Conservation (phyloP, 2,797 vertebrate species). For the Sciurus vulgaris region DNA sequence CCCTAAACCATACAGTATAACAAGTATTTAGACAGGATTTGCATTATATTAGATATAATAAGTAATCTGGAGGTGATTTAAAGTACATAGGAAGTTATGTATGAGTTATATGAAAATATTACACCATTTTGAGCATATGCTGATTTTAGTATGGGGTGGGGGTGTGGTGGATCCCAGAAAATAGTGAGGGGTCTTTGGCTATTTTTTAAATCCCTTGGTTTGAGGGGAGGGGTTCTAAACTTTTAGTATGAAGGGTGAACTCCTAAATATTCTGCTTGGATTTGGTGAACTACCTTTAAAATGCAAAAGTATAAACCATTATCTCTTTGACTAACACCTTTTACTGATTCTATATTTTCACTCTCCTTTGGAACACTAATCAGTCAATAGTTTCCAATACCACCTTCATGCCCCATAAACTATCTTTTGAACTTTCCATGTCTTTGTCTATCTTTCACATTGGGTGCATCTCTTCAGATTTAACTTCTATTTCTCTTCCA, state of each 20-base stretch:
- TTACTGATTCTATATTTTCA: neutral
- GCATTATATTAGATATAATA: neutral
- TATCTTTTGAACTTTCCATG: neutral
- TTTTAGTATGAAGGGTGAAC: neutral
- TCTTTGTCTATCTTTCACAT: neutral
- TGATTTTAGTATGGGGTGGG: neutral
- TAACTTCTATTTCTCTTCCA: neutral
- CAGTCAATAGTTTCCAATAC: neutral
- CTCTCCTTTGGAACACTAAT: neutral
- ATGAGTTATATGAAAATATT: neutral
- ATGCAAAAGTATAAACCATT: neutral
- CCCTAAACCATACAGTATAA: neutral
- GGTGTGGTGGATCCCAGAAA: neutral
- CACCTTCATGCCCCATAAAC: neutral
- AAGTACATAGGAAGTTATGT: neutral
- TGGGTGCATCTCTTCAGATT: neutral
- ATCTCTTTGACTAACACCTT: neutral
- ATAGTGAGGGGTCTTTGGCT: neutral
- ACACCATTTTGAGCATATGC: neutral
- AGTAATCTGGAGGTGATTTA: neutral
- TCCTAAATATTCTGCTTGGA: neutral
- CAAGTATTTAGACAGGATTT: neutral
- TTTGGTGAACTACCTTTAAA: neutral
- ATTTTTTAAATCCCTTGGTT: neutral
- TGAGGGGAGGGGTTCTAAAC: neutral